Evolutionary conservation across 37 sponge, comb jelly and placozoan genomes (phyloP).

Genomic region (Theonella swinhoei): DNA sequence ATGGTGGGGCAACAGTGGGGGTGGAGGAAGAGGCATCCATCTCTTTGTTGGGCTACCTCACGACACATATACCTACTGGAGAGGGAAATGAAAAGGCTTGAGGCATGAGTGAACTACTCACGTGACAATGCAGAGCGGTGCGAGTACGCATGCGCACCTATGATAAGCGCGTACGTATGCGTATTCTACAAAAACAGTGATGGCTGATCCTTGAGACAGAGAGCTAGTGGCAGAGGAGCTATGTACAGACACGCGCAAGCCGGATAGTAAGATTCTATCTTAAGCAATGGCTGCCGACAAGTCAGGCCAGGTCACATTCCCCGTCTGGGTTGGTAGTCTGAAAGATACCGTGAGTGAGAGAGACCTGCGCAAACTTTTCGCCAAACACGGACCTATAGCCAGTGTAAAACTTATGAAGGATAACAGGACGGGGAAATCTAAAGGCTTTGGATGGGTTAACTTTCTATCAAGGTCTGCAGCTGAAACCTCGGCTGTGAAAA

Average conservation of each 20-base stretch:
- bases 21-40: background rate
- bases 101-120: too few species aligned
- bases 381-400: slow-evolving; percentile 36
- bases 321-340: slow-evolving; percentile 85
- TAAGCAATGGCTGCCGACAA: slow-evolving; percentile 22
- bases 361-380: slow-evolving; percentile 45
- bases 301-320: slow-evolving; percentile 20
- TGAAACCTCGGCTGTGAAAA: slow-evolving; percentile 49
- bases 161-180: too few species aligned
- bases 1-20: background rate
- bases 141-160: too few species aligned
- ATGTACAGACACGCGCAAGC: background rate
- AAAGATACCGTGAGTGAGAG: slow-evolving; percentile 47
- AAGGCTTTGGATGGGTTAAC: slow-evolving; percentile 81
- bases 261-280: background rate
- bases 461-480: slow-evolving; percentile 42
- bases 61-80: too few species aligned
- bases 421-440: slow-evolving; percentile 53
- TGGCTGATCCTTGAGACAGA: too few species aligned
- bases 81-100: too few species aligned
- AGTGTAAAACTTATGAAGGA: slow-evolving; percentile 55
- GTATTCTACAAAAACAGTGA: too few species aligned
- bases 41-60: too few species aligned
- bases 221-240: background rate
- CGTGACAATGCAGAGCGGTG: too few species aligned